A percentile compares a stretch with the other conserved stretches of the same genome.
phyloP scores from a whole-genome alignment of 2,888 invertebrate genomes.

The Ectropis crepuscularia region DNA sequence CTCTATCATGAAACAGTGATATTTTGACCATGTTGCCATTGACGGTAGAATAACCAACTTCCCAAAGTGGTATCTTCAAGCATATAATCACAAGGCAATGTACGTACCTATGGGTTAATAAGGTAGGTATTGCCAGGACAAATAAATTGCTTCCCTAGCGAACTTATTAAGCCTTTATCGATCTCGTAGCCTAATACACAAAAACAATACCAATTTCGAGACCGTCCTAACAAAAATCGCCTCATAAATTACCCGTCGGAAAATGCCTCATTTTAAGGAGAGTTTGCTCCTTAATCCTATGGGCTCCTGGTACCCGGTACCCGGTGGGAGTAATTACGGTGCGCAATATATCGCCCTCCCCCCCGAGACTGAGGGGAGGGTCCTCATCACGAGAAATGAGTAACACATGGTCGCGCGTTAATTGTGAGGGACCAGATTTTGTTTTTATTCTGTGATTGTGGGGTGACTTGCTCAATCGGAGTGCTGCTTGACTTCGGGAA shows the following conservation, averaged over 20 bases:
- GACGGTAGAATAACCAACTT: no score
- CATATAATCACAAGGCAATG: no score
- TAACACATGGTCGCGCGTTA: constrained; percentile 80
- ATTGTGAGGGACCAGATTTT: constrained; percentile 61
- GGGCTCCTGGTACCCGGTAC: constrained; percentile 67
- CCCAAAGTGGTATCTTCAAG: no score
- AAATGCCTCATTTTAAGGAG: constrained; percentile 76
- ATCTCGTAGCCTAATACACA: constrained; percentile 4
- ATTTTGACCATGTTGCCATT: no score
- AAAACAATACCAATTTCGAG: constrained; percentile 27
- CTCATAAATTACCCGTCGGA: constrained; percentile 63
- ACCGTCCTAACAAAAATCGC: constrained; percentile 52
- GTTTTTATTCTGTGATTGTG: constrained; percentile 71
- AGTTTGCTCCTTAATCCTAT: constrained; percentile 72
- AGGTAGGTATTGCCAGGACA: background rate
- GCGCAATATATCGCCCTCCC: constrained; percentile 72
- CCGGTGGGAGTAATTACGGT: constrained; percentile 74
- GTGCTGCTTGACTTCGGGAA: background rate
- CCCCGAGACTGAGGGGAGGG: constrained; percentile 45
- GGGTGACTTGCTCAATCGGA: constrained; percentile 44
- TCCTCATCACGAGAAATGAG: constrained; percentile 71
- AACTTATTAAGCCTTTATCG: constrained; percentile 7
- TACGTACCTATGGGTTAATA: background rate
- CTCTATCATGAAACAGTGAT: no score
- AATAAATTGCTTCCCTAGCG: constrained; percentile 1